Evolutionary conservation across 2,797 vertebrate genomes (phyloP), one percentile per base, ranked within the genome.

Genomic region (Sebastes variabilis): DNA sequence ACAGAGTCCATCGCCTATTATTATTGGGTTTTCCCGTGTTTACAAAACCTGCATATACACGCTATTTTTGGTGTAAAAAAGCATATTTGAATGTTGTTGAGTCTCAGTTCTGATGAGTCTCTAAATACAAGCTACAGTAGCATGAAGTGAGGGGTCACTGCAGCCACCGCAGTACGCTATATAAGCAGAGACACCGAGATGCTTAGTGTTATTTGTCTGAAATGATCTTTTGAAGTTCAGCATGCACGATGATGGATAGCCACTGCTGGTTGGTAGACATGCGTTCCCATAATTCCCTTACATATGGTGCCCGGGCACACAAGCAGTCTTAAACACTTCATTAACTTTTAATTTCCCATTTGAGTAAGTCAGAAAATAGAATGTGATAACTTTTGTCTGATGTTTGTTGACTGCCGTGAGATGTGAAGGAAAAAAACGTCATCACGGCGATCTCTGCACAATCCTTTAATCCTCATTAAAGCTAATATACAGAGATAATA

Each of bases 311-410:
- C 27, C 24, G 66, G 84, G 85, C 90, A 80, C 83, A 85, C 89
- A 77, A 67, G 89, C 88, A 88, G 89, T 85, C 85, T 90, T 88
- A 82, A 73, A 78, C 92, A 94, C 93, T 93, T 95, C 94, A 95
- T 96, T 96, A 95, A 95, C 91, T 96, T 96, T 95, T 95, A 95
- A 96, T 96, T 96, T 96, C 91, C 89, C 95, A 95, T 94, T 93
- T 88, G 93, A 95, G 87, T 94, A 94, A 94, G 90, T 95, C 87
- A 89, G 94, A 94, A 94, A 94, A 95, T 93, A 89, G 82, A 91
- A 90, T 82, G 66, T 84, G 88, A 91, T 90, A 88, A 87, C 49
- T 75, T 92, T 90, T 88, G 83, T 93, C 78, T 86, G 73, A 88
- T 87, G 89, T 95, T 93, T 94, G 87, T 94, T 87, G 83, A 86